Conservation (phyloP, 2,113 vertebrate genomes). For the Platycercus adscitus region DNA sequence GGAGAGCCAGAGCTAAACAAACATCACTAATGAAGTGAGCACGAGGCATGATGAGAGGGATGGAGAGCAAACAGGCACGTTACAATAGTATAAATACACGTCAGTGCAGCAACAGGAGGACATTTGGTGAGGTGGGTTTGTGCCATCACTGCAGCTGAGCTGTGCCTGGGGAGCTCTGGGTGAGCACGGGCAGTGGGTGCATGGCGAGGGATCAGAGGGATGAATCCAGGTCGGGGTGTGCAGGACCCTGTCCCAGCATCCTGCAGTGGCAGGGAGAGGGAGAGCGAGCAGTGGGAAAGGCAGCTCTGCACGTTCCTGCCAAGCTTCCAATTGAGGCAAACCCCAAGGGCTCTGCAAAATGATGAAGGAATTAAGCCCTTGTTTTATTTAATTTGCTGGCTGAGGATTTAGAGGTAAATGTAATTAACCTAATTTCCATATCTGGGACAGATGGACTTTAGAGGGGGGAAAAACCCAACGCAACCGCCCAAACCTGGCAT, state of each 20-base stretch:
- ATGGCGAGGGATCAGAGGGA: not conserved
- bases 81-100: slow-evolving; percentile 53
- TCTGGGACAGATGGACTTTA: slow-evolving; percentile 68
- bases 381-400: slow-evolving; percentile 70
- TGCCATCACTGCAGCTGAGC: not conserved
- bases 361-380: slow-evolving; percentile 69
- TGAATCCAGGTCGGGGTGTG: rapidly evolving
- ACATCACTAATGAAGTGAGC: slow-evolving; percentile 59
- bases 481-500: not conserved
- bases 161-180: not conserved
- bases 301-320: not conserved
- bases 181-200: rapidly evolving
- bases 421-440: slow-evolving; percentile 74
- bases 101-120: not conserved
- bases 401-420: slow-evolving; percentile 70
- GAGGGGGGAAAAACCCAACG: not conserved
- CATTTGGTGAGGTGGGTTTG: not conserved
- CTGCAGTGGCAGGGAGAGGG: not conserved
- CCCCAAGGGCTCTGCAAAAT: slow-evolving; percentile 49
- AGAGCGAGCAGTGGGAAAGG: not conserved
- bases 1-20: slow-evolving; percentile 66
- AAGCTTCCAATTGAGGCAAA: slow-evolving; percentile 46
- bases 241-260: not conserved
- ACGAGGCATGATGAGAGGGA: slow-evolving; percentile 54
- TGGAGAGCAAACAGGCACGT: slow-evolving; percentile 58